These are phyloP conservation scores for Urosaurus nigricauda DNA, from an alignment of 2,797 vertebrate species.

Conservation along the genomic window DNA sequence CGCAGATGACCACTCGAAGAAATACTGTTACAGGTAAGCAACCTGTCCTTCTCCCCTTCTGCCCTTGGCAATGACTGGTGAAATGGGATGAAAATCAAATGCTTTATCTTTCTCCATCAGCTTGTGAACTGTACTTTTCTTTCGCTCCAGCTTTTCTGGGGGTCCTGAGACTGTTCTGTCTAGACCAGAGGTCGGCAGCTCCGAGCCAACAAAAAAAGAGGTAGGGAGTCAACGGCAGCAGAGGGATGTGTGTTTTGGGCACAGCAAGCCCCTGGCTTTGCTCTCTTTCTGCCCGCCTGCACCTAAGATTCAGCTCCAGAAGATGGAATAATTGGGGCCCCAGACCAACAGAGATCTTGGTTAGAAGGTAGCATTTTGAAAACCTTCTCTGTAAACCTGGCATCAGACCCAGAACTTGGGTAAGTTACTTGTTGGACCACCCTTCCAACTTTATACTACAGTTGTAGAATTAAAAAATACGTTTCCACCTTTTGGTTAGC, in stretches of 20 bases:
- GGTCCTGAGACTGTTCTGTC: rapidly evolving
- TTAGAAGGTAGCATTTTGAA: neutral
- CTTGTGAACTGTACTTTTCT: neutral
- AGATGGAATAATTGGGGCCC: neutral
- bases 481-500: too few relatives aligned
- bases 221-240: neutral
- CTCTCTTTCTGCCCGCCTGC: neutral
- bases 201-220: neutral
- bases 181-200: rapidly evolving
- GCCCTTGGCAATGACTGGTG: too few relatives aligned
- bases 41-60: too few relatives aligned
- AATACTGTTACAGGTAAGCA: too few relatives aligned
- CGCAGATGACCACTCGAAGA: too few relatives aligned
- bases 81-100: too few relatives aligned
- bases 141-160: neutral
- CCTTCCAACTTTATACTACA: too few relatives aligned
- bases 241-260: neutral
- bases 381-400: too few relatives aligned
- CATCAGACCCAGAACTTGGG: too few relatives aligned
- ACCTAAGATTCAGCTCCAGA: neutral
- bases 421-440: too few relatives aligned
- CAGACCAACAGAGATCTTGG: neutral
- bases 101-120: neutral
- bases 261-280: neutral
- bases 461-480: too few relatives aligned